Evolutionary conservation across 2,888 invertebrate genomes (phyloP).

Genomic region (Rapana venosa): DNA sequence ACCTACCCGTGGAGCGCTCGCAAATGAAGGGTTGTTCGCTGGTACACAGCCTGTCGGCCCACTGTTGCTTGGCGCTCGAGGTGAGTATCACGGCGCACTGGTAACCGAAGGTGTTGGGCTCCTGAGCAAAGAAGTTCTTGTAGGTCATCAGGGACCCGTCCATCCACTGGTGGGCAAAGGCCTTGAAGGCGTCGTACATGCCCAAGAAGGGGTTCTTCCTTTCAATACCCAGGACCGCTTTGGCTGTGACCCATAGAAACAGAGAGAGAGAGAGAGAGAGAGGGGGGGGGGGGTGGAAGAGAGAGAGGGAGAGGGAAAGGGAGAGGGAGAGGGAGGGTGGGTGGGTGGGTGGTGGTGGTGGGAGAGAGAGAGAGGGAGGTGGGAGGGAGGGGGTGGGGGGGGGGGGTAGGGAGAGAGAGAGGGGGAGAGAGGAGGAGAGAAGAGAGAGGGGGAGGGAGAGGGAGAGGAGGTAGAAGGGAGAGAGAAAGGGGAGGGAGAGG

Average conservation of each 20-base stretch:
- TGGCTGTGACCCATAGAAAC: neutral
- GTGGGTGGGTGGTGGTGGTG: neutral
- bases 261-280: neutral
- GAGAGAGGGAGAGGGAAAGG: neutral
- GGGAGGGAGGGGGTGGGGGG: too few relatives aligned
- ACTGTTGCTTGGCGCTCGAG: neutral
- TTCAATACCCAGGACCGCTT: neutral
- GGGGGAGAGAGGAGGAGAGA: too few relatives aligned
- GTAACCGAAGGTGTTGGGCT: neutral
- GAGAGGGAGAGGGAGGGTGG: neutral
- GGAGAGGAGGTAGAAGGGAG: too few relatives aligned
- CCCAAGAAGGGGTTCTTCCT: neutral
- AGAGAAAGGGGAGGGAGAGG: too few relatives aligned
- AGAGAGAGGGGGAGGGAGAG: too few relatives aligned
- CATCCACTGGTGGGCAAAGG: constrained; percentile 14
- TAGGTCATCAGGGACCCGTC: constrained; percentile 36
- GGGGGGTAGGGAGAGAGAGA: too few relatives aligned
- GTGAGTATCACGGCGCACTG: neutral
- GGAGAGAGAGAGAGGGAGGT: too few relatives aligned
- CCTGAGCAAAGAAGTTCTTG: neutral
- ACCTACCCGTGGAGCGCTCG: constrained; percentile 13
- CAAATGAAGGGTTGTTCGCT: neutral
- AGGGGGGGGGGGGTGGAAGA: neutral
- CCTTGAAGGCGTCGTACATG: constrained; percentile 18
- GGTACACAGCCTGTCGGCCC: neutral